These are phyloP conservation scores for Apostichopus californicus DNA, from an alignment of 35 echinoderm and acorn worm genomes.

Conservation along the genomic window DNA sequence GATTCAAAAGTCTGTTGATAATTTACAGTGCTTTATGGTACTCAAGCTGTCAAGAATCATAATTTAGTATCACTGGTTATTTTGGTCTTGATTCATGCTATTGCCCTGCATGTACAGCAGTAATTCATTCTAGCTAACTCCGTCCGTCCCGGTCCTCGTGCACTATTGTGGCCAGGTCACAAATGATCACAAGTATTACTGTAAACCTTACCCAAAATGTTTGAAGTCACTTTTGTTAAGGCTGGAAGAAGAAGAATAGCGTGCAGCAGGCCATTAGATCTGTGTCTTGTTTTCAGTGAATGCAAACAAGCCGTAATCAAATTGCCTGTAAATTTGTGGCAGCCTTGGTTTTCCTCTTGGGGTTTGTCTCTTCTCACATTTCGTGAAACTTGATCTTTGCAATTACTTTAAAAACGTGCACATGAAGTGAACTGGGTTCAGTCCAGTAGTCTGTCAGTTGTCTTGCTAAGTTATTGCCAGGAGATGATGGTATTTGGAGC, in stretches of 20 bases:
- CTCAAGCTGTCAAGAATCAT: too few species aligned
- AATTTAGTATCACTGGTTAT: too few species aligned
- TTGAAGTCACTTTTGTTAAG: too few species aligned
- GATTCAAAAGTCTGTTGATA: too few species aligned
- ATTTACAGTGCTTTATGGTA: too few species aligned
- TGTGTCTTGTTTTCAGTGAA: neutral
- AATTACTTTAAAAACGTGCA: slow-evolving; percentile 22
- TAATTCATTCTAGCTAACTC: too few species aligned
- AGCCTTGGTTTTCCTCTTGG: neutral
- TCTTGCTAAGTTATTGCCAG: neutral
- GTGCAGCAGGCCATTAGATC: neutral
- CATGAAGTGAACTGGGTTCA: neutral
- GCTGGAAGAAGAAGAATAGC: neutral
- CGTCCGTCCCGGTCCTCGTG: too few species aligned
- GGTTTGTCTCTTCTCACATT: neutral
- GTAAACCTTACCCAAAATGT: too few species aligned
- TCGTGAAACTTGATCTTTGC: slow-evolving; percentile 22
- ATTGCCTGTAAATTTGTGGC: slow-evolving; percentile 10
- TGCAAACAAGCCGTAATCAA: neutral
- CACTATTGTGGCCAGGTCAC: too few species aligned
- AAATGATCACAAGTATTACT: too few species aligned
- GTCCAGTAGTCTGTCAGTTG: neutral
- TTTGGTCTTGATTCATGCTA: too few species aligned
- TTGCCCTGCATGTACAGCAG: too few species aligned
- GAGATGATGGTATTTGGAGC: neutral